Percentiles rank a stretch among this genome's conserved stretches.
These are phyloP conservation scores for Irena cyanogastra DNA, from an alignment of 2,113 vertebrate species.

Conservation along the genomic window DNA sequence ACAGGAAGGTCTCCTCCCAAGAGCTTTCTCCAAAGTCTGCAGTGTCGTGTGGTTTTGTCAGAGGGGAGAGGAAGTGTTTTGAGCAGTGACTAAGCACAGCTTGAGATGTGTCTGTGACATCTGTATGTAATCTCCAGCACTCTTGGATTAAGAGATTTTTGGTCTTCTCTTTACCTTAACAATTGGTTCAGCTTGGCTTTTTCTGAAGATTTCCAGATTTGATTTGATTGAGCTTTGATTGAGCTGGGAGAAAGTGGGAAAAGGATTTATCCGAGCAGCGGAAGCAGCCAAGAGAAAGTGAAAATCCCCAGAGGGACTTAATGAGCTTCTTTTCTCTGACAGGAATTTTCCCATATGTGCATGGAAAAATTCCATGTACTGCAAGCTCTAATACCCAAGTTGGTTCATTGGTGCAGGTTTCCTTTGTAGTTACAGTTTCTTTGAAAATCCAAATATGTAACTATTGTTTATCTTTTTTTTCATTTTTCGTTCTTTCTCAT, in stretches of 20 bases:
- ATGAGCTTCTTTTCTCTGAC: background rate
- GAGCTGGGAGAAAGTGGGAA: background rate
- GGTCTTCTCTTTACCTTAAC: background rate
- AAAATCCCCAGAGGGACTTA: background rate
- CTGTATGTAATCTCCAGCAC: background rate
- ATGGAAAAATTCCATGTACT: background rate
- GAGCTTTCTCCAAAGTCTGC: background rate
- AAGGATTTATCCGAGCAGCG: rapidly evolving
- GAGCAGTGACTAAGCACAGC: background rate
- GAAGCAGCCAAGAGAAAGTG: conserved; percentile 2
- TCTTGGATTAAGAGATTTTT: background rate
- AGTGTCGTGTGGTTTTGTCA: background rate
- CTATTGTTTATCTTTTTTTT: background rate
- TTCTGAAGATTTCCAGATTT: background rate
- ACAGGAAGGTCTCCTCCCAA: background rate
- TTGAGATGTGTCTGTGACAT: background rate
- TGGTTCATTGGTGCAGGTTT: background rate
- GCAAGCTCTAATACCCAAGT: background rate
- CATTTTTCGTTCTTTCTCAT: conserved; percentile 4
- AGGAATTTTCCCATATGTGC: background rate
- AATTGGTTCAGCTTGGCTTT: background rate
- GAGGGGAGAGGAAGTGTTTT: background rate
- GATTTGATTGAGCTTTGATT: background rate
- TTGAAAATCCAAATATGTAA: background rate
- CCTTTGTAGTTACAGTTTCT: background rate